Base-by-base conservation (phyloP, 2,888 invertebrate genomes). In the Arge pagana region DNA sequence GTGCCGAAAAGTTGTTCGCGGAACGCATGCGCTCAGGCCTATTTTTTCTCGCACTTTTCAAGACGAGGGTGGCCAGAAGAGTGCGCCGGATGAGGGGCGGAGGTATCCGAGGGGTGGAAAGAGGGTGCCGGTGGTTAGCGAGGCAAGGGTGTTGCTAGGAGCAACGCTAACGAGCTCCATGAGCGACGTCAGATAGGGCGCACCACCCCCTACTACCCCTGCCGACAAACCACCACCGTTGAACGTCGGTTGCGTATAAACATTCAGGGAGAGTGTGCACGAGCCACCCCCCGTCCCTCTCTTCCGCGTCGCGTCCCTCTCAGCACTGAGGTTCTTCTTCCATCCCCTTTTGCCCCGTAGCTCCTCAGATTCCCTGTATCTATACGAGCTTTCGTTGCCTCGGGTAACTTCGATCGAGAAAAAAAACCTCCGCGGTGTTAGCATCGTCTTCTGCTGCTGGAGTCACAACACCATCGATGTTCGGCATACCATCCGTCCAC, bases 161-260 rank as follows among this genome's bases (percentile, higher is more conserved):
- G 74, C 71, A 74, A 74, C 74, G 71, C 74, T 74, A 74, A 74
- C 74, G 74, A 74, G 74, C 73, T 73, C 72, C 72, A 72, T 72
- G 72, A 72, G 71, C 74, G 72, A 72, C 71, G 72, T 74, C 68
- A 71, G 74, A 72, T 71, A 72, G 71, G 72, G 70, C n/a, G 45
- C 30, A 11, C 16, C 30, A n/a, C 30, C 30, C 37, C 37, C 6
- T 8, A 18, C 21, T 16, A 11, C 7, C 36, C 36, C 18, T 6
- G n/a, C 42, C 42, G 30, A 18, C 30, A 18, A 28, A 28, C 42
- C 28, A 13, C n/a, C 18, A 16, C 59, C 64, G 58, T 60, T 60
- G 60, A 67, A 69, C 67, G 59, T 67, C 64, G 66, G 60, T 67
- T 68, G 67, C 59, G 64, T 58, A 66, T 61, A 67, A 64, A 66